These are phyloP conservation scores for Mya arenaria DNA, from an alignment of 1,140 invertebrate species.

Conservation along the genomic window DNA sequence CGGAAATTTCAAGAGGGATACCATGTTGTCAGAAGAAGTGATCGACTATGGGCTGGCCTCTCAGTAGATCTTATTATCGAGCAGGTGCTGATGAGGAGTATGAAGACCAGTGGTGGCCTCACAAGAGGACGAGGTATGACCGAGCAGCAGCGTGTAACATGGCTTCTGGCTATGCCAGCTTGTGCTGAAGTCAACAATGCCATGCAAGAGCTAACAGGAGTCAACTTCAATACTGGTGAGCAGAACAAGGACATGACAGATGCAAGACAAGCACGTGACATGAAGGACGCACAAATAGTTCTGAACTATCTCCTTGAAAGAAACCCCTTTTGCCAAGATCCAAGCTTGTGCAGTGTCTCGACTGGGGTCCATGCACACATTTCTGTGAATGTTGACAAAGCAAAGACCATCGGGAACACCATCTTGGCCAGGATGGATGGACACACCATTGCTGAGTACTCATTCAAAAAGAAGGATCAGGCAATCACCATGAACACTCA, in stretches of 20 bases:
- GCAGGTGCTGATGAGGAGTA: conserved; percentile 60
- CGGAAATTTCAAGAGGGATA: conserved; percentile 3
- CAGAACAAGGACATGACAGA: conserved; percentile 10
- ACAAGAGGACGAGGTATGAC: conserved; percentile 43
- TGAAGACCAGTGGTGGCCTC: conserved; percentile 41
- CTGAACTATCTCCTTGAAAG: not conserved
- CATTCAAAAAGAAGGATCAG: not conserved
- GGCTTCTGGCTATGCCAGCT: conserved; percentile 6
- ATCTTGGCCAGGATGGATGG: not conserved
- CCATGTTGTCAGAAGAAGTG: conserved; percentile 60
- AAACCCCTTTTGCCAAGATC: not conserved
- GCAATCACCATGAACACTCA: conserved; percentile 21
- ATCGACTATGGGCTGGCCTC: conserved; percentile 80
- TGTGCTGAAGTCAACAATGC: conserved; percentile 34
- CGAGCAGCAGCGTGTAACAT: conserved; percentile 3
- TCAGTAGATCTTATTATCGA: conserved; percentile 76
- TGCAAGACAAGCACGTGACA: not conserved
- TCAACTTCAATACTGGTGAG: conserved; percentile 1
- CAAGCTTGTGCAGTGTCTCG: not conserved
- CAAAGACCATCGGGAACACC: not conserved
- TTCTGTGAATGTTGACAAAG: conserved; percentile 10
- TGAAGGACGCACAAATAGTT: not conserved
- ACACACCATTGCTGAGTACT: not conserved
- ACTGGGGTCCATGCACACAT: not conserved
- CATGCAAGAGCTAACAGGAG: conserved; percentile 52